Evolutionary conservation across 1,140 invertebrate genomes (phyloP).

Genomic region (Ips nitidus): DNA sequence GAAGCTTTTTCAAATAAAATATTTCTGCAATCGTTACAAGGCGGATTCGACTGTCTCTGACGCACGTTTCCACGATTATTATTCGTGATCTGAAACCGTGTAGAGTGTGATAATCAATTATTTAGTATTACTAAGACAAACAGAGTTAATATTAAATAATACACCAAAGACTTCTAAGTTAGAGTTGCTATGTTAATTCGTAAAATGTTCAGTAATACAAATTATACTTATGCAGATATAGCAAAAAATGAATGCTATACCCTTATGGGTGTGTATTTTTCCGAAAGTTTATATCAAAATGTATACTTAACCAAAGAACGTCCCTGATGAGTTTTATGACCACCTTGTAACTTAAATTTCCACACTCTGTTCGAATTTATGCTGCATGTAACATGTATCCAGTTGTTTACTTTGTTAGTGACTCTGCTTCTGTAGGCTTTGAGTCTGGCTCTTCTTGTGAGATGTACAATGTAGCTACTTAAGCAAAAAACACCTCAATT

Average conservation of each 20-base stretch:
- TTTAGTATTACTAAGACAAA: not conserved
- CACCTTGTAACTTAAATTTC: no score
- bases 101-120: not conserved
- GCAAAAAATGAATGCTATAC: not conserved
- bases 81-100: constrained; percentile 2
- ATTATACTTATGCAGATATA: not conserved
- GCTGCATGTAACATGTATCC: no score
- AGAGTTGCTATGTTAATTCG: not conserved
- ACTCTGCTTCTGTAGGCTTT: no score
- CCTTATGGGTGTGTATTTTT: no score
- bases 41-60: not conserved
- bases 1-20: not conserved
- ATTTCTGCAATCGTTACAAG: not conserved
- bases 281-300: no score
- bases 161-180: not conserved
- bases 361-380: no score
- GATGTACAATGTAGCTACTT: no score
- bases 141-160: not conserved
- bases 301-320: no score
- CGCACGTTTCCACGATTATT: constrained; percentile 8
- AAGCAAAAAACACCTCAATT: no score
- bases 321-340: no score
- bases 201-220: not conserved
- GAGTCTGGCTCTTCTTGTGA: no score
- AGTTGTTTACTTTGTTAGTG: no score